A percentile compares a stretch with the other conserved stretches of the same genome.
These are phyloP conservation scores for Omphaloscelis lunosa DNA, from an alignment of 2,888 invertebrate genomes.

Conservation along the genomic window DNA sequence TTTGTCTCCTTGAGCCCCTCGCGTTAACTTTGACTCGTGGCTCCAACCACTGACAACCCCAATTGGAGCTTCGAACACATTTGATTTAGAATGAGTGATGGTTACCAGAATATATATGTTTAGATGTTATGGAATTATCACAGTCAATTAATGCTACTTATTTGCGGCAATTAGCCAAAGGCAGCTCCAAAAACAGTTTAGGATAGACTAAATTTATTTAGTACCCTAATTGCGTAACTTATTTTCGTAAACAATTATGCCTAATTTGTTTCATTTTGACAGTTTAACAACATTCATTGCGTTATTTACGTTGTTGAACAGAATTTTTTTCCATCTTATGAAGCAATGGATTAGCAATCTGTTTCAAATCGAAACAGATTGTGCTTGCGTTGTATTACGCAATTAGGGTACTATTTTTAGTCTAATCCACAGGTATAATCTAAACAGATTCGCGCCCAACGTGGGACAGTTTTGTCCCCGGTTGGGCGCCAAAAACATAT, in stretches of 20 bases:
- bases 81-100: slow-evolving; percentile 30
- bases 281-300: too few species aligned
- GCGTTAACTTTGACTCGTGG: slow-evolving; percentile 73
- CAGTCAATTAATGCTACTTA: neutral
- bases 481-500: slow-evolving; percentile 16
- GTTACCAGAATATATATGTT: slow-evolving; percentile 1
- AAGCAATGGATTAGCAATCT: too few species aligned
- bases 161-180: neutral
- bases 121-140: neutral
- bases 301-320: too few species aligned
- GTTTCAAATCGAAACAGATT: too few species aligned
- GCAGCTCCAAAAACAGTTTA: neutral
- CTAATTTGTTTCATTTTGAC: too few species aligned
- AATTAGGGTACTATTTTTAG: too few species aligned
- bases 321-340: too few species aligned
- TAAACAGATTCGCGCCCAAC: too few species aligned
- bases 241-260: too few species aligned
- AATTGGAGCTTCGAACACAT: slow-evolving; percentile 53
- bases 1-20: slow-evolving; percentile 82
- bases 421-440: too few species aligned
- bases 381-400: too few species aligned
- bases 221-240: too few species aligned
- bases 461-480: neutral
- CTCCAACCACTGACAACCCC: slow-evolving; percentile 45
- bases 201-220: neutral